Conservation (phyloP, 2,113 vertebrate species). For the Struthidea cinerea region DNA sequence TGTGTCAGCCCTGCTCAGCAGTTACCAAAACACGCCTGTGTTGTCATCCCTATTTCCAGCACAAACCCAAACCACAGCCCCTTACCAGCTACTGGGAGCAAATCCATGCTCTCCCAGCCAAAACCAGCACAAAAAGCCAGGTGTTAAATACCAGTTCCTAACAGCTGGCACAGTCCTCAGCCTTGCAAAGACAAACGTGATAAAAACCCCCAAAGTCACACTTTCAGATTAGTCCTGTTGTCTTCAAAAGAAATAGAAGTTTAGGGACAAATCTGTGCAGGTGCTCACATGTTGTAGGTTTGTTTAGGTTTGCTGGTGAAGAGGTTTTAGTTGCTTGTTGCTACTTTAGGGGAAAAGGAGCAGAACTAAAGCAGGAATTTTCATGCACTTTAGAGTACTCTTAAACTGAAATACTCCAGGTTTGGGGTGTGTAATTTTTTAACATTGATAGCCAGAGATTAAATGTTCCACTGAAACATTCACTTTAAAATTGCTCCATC, state of each 20-base stretch:
- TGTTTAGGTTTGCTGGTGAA: not conserved
- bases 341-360: not conserved
- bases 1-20: not conserved
- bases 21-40: no score
- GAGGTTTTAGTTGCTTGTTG: not conserved
- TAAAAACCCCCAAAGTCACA: not conserved
- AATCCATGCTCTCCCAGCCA: not conserved
- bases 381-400: not conserved
- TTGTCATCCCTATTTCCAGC: not conserved
- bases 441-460: not conserved
- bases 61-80: not conserved
- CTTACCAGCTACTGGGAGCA: not conserved
- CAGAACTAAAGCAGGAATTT: not conserved
- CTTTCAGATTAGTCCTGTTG: not conserved
- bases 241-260: not conserved
- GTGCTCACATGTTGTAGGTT: accelerated
- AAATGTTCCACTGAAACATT: not conserved
- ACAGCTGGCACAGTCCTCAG: not conserved
- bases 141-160: not conserved
- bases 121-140: not conserved
- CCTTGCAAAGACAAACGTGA: not conserved
- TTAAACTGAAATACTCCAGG: not conserved
- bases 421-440: not conserved
- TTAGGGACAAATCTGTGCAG: not conserved
- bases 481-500: not conserved